Evolutionary conservation across 1,140 invertebrate genomes (phyloP).

Genomic region (Drosophila tropicalis): DNA sequence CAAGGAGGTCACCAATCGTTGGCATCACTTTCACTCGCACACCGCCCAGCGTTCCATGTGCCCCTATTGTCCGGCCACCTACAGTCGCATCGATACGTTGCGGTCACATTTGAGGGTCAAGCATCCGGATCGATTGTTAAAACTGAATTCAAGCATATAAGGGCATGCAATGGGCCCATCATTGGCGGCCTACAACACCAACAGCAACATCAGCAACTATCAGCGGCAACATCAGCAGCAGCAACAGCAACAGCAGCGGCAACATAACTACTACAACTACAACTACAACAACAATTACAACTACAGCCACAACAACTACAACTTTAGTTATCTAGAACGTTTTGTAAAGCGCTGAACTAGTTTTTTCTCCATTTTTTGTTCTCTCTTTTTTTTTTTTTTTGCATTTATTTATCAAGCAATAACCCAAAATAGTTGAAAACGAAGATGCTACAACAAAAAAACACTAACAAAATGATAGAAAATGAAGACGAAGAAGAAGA

Average conservation of each 20-base stretch:
- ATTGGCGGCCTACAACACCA: slow-evolving; percentile 14
- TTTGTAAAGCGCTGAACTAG: slow-evolving; percentile 40
- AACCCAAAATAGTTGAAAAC: slow-evolving; percentile 73
- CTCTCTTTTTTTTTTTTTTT: slow-evolving; percentile 47
- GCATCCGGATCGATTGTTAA: slow-evolving; percentile 85
- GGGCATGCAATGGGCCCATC: slow-evolving; percentile 28
- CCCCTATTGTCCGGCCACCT: slow-evolving; percentile 92
- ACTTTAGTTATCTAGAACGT: slow-evolving; percentile 27
- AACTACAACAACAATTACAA: slow-evolving; percentile 24
- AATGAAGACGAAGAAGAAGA: not conserved
- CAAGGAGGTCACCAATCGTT: slow-evolving; percentile 93
- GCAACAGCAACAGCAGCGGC: slow-evolving; percentile 24
- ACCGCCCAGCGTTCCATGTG: slow-evolving; percentile 90
- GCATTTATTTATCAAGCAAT: slow-evolving; percentile 65
- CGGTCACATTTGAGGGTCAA: slow-evolving; percentile 90
- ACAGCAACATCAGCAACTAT: slow-evolving; percentile 30
- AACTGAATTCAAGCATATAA: slow-evolving; percentile 79
- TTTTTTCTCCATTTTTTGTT: not conserved
- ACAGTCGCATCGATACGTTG: slow-evolving; percentile 93
- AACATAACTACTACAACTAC: slow-evolving; percentile 42
- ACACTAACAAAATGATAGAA: slow-evolving; percentile 4
- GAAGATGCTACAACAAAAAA: slow-evolving; percentile 66
- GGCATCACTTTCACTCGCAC: slow-evolving; percentile 94
- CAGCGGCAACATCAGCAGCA: slow-evolving; percentile 30
- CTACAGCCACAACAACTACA: slow-evolving; percentile 22